A percentile compares a stretch with the other conserved stretches of the same genome.
Evolutionary conservation across 1,140 invertebrate genomes (phyloP).

Genomic region (Ceratosolen fusciceps): DNA sequence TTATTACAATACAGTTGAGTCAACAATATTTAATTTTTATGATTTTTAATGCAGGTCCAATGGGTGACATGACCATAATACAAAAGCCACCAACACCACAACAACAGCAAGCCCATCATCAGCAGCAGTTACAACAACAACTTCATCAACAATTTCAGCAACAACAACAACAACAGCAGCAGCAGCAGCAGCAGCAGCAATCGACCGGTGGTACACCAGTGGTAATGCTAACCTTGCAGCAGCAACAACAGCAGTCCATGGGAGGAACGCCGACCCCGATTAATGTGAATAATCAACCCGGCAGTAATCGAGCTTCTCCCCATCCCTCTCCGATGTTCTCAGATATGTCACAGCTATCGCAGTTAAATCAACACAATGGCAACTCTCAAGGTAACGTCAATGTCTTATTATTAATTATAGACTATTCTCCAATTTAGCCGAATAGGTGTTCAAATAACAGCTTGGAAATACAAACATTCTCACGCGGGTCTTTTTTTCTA

Average conservation of each 20-base stretch:
- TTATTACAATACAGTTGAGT: background rate
- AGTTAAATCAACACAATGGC: constrained; percentile 61
- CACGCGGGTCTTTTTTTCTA: too few relatives aligned
- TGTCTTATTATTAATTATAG: background rate
- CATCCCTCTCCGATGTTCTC: constrained; percentile 70
- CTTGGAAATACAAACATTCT: too few relatives aligned
- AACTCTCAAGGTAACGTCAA: constrained; percentile 66
- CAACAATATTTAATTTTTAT: background rate
- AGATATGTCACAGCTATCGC: constrained; percentile 68
- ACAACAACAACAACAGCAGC: constrained; percentile 51
- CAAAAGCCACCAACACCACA: constrained; percentile 65
- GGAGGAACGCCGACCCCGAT: constrained; percentile 60
- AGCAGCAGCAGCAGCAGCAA: constrained; percentile 42
- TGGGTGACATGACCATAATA: constrained; percentile 56
- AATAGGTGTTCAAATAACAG: too few relatives aligned
- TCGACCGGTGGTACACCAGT: constrained; percentile 49
- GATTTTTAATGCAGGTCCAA: constrained; percentile 54
- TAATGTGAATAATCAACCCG: constrained; percentile 63
- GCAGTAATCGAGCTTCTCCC: constrained; percentile 71
- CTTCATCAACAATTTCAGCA: constrained; percentile 55
- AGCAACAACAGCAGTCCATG: constrained; percentile 53
- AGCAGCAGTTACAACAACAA: constrained; percentile 57
- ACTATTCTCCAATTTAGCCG: too few relatives aligned
- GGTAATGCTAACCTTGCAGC: constrained; percentile 54
- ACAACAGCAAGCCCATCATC: constrained; percentile 61